phyloP scores from a whole-genome alignment of 2,888 invertebrate species.

The Phalera bucephala region DNA sequence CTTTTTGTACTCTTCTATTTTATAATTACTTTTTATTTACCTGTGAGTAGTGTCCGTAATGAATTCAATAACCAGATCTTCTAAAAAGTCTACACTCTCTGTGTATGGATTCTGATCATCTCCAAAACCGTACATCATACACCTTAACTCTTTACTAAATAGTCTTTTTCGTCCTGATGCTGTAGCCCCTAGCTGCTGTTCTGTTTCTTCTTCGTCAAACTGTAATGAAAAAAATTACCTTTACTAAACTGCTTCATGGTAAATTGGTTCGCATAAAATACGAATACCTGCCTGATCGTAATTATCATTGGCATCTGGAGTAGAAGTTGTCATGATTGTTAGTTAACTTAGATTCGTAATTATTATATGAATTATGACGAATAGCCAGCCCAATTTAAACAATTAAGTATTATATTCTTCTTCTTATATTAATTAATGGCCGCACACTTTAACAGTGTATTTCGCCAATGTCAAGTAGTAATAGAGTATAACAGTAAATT shows the following conservation, averaged over 20 bases:
- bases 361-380: no score
- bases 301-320: constrained; percentile 63
- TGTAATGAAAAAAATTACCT: constrained; percentile 30
- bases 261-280: neutral
- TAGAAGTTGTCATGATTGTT: constrained; percentile 49
- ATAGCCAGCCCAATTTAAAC: no score
- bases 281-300: constrained; percentile 70
- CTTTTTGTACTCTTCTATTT: no score
- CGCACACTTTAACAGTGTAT: no score
- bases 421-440: no score
- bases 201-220: constrained; percentile 88
- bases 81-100: constrained; percentile 98
- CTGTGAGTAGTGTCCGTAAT: constrained; percentile 96
- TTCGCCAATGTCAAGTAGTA: no score
- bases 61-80: constrained; percentile 98
- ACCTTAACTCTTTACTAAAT: constrained; percentile 95
- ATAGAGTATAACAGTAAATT: no score
- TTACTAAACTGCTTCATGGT: neutral
- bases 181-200: constrained; percentile 86
- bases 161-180: constrained; percentile 90
- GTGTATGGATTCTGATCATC: constrained; percentile 99
- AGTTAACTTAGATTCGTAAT: no score
- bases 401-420: no score
- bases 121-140: constrained; percentile 99
- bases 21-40: constrained; percentile 60